Evolutionary conservation across 2,888 invertebrate species (phyloP), one percentile per base, ranked within the genome.

Genomic region (Euplexia lucipara): DNA sequence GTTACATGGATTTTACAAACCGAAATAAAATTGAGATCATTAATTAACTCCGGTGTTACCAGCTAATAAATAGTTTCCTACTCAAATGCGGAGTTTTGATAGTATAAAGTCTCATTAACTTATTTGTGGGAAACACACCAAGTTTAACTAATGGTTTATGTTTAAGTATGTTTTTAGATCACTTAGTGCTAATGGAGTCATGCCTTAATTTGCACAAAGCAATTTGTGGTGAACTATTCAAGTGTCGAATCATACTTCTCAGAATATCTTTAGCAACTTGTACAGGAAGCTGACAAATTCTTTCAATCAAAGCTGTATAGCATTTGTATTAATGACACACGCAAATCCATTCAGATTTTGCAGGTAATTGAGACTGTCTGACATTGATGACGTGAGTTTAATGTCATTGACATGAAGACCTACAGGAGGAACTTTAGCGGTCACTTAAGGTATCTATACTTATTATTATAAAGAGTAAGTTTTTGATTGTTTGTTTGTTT

Each of bases 261-360:
- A 39, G 60, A 75, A 70, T n/a, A 42, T 48, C 12, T 39, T 49
- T 39, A 34, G 16, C 16, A 44, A 30, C 6, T 37, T 45, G 2
- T 45, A 7, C 51, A 51, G 72, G 72, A 68, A 72, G 39, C 67
- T 35, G 30, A 39, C 44, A 64, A 39, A 68, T 72, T 63, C 72
- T 39, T 16, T 3, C 16, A 62, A 61, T 42, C n/a, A 70, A 62
- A 35, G 8, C 30, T 35, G 39, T 35, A 26, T 39, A 30, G 30
- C 12, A 35, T 20, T 37, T 32, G 26, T 1, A 18, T 47, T 70
- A 66, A 22, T 61, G 47, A 66, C 22, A 61, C 47, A 70, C n/a
- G 20, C 14, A 35, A 26, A 14, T n/a, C n/a, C 34, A 47, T 66
- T 41, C 16, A 35, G 2, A 12, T 9, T 34, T 16, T 35, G n/a